phyloP scores from a whole-genome alignment of 1,140 invertebrate species.

The Drosophila leontia region DNA sequence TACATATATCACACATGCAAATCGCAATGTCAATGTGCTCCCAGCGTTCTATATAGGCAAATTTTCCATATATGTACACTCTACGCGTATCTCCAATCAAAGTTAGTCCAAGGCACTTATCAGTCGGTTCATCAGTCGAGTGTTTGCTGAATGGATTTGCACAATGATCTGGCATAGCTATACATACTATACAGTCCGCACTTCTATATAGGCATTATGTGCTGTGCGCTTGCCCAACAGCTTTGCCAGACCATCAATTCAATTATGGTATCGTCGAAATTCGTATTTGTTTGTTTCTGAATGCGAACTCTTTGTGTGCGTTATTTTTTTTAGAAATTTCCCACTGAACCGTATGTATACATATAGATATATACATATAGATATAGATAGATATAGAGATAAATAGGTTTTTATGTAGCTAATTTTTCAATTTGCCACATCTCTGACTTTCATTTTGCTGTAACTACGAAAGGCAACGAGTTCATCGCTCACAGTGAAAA shows the following conservation, averaged over 20 bases:
- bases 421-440: conserved; percentile 75
- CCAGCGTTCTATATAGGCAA: neutral
- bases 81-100: conserved; percentile 30
- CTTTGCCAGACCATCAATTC: conserved; percentile 77
- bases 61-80: conserved; percentile 5
- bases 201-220: conserved; percentile 17
- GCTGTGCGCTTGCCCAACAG: conserved; percentile 52
- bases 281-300: conserved; percentile 46
- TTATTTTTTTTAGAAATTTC: conserved; percentile 68
- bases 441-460: conserved; percentile 67
- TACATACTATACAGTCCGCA: conserved; percentile 21
- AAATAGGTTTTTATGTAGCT: conserved; percentile 35
- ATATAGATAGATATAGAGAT: conserved; percentile 5
- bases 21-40: conserved; percentile 61
- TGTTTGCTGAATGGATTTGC: conserved; percentile 69
- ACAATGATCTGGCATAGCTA: conserved; percentile 34
- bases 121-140: conserved; percentile 49
- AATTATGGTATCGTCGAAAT: conserved; percentile 59
- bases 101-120: conserved; percentile 41
- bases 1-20: conserved; percentile 41
- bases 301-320: conserved; percentile 64
- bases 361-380: conserved; percentile 4
- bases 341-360: conserved; percentile 24
- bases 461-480: conserved; percentile 45
- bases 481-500: conserved; percentile 54